Conservation (phyloP, 2,888 invertebrate species). For the Macrostomum cliftonense region DNA sequence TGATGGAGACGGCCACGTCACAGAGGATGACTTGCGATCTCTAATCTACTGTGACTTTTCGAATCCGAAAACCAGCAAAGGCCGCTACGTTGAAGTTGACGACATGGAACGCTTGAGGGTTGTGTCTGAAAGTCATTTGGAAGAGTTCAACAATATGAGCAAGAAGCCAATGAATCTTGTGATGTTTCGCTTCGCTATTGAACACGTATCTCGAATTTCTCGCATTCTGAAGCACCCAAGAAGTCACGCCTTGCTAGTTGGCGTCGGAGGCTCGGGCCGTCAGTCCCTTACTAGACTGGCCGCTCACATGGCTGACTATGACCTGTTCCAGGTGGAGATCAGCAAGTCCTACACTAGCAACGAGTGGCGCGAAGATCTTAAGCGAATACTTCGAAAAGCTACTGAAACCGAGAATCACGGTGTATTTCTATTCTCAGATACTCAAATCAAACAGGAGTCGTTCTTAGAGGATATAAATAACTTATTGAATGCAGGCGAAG, state of each 20-base stretch:
- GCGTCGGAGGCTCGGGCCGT: slow-evolving; percentile 75
- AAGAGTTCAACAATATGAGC: slow-evolving; percentile 78
- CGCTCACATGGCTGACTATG: slow-evolving; percentile 80
- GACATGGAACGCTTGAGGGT: slow-evolving; percentile 59
- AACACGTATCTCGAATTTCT: slow-evolving; percentile 39
- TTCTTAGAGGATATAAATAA: slow-evolving; percentile 80
- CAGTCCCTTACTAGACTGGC: slow-evolving; percentile 72
- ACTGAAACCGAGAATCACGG: slow-evolving; percentile 65
- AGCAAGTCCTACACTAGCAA: slow-evolving; percentile 59
- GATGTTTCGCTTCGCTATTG: slow-evolving; percentile 45
- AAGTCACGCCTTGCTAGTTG: slow-evolving; percentile 69
- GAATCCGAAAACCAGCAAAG: slow-evolving; percentile 71
- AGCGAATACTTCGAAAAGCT: slow-evolving; percentile 56
- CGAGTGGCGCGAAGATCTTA: slow-evolving; percentile 82
- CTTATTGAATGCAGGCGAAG: slow-evolving; percentile 73
- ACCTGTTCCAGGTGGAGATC: slow-evolving; percentile 54
- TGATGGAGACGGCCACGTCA: slow-evolving; percentile 42
- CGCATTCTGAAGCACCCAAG: slow-evolving; percentile 75
- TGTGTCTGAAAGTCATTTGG: slow-evolving; percentile 67
- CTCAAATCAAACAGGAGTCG: slow-evolving; percentile 74
- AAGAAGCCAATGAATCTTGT: slow-evolving; percentile 89
- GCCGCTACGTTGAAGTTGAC: slow-evolving; percentile 60
- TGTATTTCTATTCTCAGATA: slow-evolving; percentile 72
- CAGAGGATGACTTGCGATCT: slow-evolving; percentile 60
- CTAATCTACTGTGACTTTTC: slow-evolving; percentile 82